Conservation (phyloP, 1,140 invertebrate species). For the Drosophila sproati region DNA sequence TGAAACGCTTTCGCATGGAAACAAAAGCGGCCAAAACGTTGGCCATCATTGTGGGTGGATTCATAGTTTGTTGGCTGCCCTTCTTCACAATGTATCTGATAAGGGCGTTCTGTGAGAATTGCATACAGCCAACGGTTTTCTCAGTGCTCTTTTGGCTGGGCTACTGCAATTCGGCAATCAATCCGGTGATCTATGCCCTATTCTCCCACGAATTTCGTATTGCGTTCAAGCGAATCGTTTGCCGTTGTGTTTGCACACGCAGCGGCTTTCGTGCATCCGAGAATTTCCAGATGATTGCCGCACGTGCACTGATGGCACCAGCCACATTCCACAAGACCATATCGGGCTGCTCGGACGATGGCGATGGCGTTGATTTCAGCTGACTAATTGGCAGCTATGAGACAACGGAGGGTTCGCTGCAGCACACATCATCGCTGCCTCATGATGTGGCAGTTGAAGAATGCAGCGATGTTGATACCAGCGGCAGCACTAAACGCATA, state of each 20-base stretch:
- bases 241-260: conserved; percentile 85
- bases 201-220: conserved; percentile 93
- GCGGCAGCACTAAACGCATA: conserved; percentile 47
- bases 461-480: conserved; percentile 12
- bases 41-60: conserved; percentile 96
- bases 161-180: conserved; percentile 96
- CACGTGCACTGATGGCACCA: conserved; percentile 76
- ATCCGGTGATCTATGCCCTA: conserved; percentile 94
- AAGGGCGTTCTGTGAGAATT: conserved; percentile 88
- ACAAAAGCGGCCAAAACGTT: conserved; percentile 96
- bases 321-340: conserved; percentile 84
- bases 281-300: conserved; percentile 84
- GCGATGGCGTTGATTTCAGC: conserved; percentile 78
- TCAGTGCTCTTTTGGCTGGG: conserved; percentile 95
- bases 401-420: conserved; percentile 49
- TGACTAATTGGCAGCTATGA: conserved; percentile 80
- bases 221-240: conserved; percentile 92
- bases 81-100: conserved; percentile 95
- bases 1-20: conserved; percentile 89
- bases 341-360: conserved; percentile 81
- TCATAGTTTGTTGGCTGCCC: conserved; percentile 95
- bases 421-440: conserved; percentile 68
- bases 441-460: conserved; percentile 38
- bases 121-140: conserved; percentile 91
- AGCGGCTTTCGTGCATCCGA: conserved; percentile 82